Conservation (phyloP, 2,113 vertebrate species). For the Hyperopisus bebe region DNA sequence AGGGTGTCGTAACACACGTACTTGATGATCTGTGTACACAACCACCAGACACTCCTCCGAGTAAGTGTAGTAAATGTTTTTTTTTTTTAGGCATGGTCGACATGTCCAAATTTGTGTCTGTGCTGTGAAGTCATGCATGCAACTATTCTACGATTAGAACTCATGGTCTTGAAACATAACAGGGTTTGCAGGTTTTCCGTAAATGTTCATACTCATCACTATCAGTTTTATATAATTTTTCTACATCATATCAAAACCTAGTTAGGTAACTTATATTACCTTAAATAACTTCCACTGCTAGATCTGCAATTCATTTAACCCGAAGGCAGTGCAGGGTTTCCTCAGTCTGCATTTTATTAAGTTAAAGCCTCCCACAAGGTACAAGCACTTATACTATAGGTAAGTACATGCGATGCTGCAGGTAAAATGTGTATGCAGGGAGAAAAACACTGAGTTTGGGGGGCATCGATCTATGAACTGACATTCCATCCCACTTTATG, state of each 20-base stretch:
- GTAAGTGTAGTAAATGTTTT: not conserved
- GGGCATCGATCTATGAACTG: not conserved
- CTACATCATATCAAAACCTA: not conserved
- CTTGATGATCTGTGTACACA: conserved; percentile 50
- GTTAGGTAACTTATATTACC: not conserved
- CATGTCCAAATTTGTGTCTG: not conserved
- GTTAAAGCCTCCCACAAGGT: not conserved
- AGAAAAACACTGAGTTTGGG: not conserved
- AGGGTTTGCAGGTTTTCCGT: not conserved
- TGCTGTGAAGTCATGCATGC: not conserved
- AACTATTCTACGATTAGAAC: not conserved
- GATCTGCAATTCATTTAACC: not conserved
- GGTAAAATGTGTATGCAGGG: not conserved
- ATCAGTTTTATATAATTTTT: not conserved
- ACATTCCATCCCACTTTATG: not conserved
- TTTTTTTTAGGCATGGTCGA: not conserved
- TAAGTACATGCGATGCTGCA: not conserved
- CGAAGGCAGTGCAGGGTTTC: not conserved
- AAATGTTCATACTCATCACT: not conserved
- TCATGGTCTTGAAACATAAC: not conserved
- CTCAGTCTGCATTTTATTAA: not conserved
- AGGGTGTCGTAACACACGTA: conserved; percentile 46
- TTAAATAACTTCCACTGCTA: not conserved
- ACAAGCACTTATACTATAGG: not conserved
- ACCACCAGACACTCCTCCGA: rapidly evolving